Evolutionary conservation across 35 echinoderm and acorn worm genomes (phyloP), one percentile per base, ranked within the genome.

Genomic region (Acanthaster planci): DNA sequence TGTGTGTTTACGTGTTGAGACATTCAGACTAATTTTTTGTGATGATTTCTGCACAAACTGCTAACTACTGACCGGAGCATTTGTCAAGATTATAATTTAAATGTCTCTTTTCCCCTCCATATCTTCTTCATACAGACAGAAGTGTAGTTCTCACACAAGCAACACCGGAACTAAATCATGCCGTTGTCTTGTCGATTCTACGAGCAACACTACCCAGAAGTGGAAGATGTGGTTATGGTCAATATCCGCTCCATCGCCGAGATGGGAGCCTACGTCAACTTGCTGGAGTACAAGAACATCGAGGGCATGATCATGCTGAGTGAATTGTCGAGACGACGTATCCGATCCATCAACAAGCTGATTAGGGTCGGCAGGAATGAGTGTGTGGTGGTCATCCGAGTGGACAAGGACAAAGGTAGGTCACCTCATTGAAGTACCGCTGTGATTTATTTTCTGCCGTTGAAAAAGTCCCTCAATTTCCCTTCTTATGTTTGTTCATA

Each of bases 301-400:
- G 92, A 99, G 50, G 96, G 96, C 42, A 99, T 99, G 96, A 99
- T 99, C 51, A 82, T 99, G 21, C 89, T 99, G 2, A 99, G 96
- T 59, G 92, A 99, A 35, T 77, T 94, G 76, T 99, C 96, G 22
- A 99, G 96, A 38, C 86, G 92, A 57, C 92, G 92, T 94, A 99
- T 99, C 72, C 85, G 96, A 30, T 99, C 96, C 19, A 99, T 99
- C 80, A 99, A 99, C 82, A 99, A 99, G 80, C 88, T 99, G 40
- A 99, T 99, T 67, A 86, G 96, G 77, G 96, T 99, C 39, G 96
- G 92, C 15, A 67, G 92, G 23, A 93, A 91, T 76, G 96, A 97
- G 84, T 99, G 96, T 87, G 96, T 99, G 2, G 96, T 99, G 19
- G 96, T 99, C 38, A 99, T 97, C 76, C 85, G 96, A 54, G 96